Conservation (phyloP, 2,113 vertebrate species). For the Axis porcinus region DNA sequence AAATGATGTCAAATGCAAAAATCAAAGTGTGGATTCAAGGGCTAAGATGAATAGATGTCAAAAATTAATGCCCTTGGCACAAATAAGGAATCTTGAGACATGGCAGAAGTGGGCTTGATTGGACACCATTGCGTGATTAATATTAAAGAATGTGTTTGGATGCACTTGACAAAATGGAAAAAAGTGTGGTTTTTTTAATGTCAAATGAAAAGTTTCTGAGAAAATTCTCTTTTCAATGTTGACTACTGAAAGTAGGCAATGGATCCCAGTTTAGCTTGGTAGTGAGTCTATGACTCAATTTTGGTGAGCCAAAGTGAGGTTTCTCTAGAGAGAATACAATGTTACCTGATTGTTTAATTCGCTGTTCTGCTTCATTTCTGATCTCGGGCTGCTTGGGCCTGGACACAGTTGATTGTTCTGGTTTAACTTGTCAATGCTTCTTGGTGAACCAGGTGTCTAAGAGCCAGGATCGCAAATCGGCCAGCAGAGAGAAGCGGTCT, state of each 20-base stretch:
- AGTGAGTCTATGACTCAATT: background rate
- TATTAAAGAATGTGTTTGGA: background rate
- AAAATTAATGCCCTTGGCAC: fast-evolving
- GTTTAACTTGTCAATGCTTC: background rate
- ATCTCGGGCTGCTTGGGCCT: background rate
- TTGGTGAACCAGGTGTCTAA: conserved; percentile 85
- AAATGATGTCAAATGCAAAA: background rate
- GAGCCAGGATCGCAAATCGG: conserved; percentile 92
- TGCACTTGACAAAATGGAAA: background rate
- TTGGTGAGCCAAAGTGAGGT: background rate
- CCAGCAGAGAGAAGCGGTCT: conserved; percentile 92
- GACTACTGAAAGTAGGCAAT: background rate
- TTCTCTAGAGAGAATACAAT: background rate
- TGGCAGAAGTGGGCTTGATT: background rate
- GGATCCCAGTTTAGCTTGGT: background rate
- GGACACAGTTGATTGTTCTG: background rate
- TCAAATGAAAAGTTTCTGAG: background rate
- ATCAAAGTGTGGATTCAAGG: background rate
- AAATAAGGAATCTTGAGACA: background rate
- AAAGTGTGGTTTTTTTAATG: background rate
- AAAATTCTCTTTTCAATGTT: background rate
- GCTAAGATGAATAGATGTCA: background rate
- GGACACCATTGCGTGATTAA: background rate
- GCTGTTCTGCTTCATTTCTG: background rate
- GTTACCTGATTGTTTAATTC: background rate